A percentile compares a stretch with the other conserved stretches of the same genome.
Evolutionary conservation across 2,797 vertebrate species (phyloP).

Genomic region (Siniperca obscura): DNA sequence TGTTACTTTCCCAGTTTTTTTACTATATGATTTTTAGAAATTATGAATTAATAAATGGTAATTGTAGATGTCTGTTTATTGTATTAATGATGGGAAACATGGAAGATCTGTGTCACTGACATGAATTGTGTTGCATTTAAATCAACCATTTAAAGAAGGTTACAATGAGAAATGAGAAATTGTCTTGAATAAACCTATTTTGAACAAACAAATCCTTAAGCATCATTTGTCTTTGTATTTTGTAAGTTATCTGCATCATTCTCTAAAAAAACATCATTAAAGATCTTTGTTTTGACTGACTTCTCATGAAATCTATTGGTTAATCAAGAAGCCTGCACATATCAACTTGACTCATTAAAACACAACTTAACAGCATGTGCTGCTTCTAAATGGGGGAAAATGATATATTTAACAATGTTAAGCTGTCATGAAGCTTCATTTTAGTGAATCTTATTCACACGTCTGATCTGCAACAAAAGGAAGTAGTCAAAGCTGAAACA

Average conservation of each 20-base stretch:
- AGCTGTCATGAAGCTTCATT: background rate
- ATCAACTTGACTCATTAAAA: background rate
- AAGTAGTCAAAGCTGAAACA: background rate
- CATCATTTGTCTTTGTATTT: slow-evolving; percentile 9
- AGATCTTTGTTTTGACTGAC: background rate
- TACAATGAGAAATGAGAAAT: slow-evolving; percentile 6
- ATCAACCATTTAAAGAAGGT: background rate
- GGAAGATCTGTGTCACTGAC: slow-evolving; percentile 5
- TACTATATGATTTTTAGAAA: slow-evolving; percentile 30
- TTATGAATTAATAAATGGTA: slow-evolving; percentile 29
- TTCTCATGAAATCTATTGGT: background rate
- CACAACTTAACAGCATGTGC: background rate
- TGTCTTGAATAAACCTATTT: slow-evolving; percentile 68
- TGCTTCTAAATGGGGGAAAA: background rate
- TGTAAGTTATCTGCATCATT: background rate
- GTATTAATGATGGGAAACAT: slow-evolving; percentile 17
- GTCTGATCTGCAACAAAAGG: background rate
- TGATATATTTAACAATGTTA: background rate
- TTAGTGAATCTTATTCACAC: background rate
- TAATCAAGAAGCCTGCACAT: background rate
- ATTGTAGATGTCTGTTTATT: slow-evolving; percentile 41
- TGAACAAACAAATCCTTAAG: slow-evolving; percentile 37
- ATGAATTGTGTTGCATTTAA: slow-evolving; percentile 32
- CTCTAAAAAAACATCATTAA: background rate
- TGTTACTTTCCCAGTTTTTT: background rate